These are phyloP conservation scores for Benthosema pterotum DNA, from an alignment of 2,797 vertebrate genomes.

Conservation along the genomic window DNA sequence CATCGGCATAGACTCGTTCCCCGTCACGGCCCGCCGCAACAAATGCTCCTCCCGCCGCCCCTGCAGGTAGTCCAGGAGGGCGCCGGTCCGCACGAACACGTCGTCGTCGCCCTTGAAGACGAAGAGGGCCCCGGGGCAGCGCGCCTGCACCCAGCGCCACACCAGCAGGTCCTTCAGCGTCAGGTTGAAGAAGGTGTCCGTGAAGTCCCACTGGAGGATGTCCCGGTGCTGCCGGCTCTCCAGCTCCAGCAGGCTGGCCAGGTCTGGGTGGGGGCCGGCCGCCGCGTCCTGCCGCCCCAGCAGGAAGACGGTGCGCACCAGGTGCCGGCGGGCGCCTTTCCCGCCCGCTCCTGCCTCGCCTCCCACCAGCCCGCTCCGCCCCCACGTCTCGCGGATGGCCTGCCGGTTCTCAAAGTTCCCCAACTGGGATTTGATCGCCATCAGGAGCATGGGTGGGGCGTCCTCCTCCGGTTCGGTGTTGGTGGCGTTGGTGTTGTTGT, in stretches of 20 bases:
- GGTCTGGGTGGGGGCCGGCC: constrained; percentile 71
- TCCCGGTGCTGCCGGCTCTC: constrained; percentile 72
- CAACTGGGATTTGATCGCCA: constrained; percentile 82
- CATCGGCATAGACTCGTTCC: constrained; percentile 44
- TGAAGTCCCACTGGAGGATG: constrained; percentile 84
- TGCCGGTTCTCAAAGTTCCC: constrained; percentile 84
- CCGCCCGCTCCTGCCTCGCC: constrained; percentile 43
- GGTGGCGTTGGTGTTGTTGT: constrained; percentile 18
- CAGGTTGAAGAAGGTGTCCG: constrained; percentile 82
- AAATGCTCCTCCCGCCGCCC: constrained; percentile 51
- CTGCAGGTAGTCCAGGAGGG: constrained; percentile 77
- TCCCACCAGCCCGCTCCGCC: constrained; percentile 66
- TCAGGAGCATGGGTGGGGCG: constrained; percentile 71
- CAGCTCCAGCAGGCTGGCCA: constrained; percentile 66
- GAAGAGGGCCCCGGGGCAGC: constrained; percentile 72
- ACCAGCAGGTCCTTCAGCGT: constrained; percentile 83
- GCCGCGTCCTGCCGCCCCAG: constrained; percentile 78
- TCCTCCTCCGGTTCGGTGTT: no score
- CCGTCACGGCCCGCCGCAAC: constrained; percentile 26
- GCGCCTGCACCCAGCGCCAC: constrained; percentile 75
- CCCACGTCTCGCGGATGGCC: constrained; percentile 85
- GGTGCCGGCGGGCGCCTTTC: constrained; percentile 40
- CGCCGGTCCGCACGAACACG: constrained; percentile 78
- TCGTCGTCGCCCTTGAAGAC: constrained; percentile 84
- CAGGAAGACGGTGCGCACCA: constrained; percentile 77